Conservation (phyloP, 92 coral and sea anemone species). For the Palythoa caribaeorum region DNA sequence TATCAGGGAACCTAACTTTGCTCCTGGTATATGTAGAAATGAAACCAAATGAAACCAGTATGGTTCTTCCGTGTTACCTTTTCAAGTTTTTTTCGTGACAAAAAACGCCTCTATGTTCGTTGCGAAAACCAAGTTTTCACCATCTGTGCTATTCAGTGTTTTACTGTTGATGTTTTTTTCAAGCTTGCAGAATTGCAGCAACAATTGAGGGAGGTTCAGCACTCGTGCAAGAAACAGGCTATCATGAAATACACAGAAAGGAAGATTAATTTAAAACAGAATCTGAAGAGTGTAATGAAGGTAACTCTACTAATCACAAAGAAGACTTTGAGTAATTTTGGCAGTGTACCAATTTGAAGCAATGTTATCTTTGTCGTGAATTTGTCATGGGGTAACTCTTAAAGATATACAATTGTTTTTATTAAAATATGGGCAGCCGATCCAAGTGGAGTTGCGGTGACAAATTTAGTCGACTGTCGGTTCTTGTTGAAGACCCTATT, state of each 20-base stretch:
- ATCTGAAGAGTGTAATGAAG: conserved; percentile 50
- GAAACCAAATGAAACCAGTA: too few relatives aligned
- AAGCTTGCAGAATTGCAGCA: conserved; percentile 54
- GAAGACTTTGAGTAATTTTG: background rate
- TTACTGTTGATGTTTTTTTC: background rate
- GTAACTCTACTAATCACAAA: conserved; percentile 22
- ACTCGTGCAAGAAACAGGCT: conserved; percentile 66
- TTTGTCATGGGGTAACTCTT: background rate
- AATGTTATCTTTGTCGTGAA: background rate
- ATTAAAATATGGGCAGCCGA: too few relatives aligned
- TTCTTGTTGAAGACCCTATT: background rate
- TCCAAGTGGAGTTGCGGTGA: too few relatives aligned
- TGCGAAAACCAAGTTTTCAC: too few relatives aligned
- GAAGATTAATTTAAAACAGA: conserved; percentile 50
- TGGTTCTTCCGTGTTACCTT: too few relatives aligned
- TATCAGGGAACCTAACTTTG: too few relatives aligned
- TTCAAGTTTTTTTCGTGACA: too few relatives aligned
- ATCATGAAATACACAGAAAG: conserved; percentile 54
- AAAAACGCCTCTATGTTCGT: too few relatives aligned
- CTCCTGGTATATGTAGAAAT: too few relatives aligned
- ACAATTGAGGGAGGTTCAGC: conserved; percentile 52
- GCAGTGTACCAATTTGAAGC: background rate
- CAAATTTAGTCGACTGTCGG: too few relatives aligned
- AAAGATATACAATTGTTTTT: too few relatives aligned
- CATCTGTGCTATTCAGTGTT: background rate